Conservation (phyloP, 2,888 invertebrate species). For the Miltochrista miniata region DNA sequence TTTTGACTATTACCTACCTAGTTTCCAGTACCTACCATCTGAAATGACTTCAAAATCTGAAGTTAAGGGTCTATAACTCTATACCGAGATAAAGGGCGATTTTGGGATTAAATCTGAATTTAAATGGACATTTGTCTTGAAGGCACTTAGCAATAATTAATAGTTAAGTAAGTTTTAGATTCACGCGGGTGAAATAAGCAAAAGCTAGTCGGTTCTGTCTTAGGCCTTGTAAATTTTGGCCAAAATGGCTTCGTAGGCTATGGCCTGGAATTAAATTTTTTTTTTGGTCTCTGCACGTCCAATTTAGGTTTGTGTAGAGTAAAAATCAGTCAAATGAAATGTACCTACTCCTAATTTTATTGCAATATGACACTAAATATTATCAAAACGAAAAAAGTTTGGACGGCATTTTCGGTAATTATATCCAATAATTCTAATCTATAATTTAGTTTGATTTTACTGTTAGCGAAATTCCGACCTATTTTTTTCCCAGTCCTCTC, state of each 20-base stretch:
- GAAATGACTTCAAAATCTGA: too few species aligned
- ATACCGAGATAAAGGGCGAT: too few species aligned
- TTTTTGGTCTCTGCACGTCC: slow-evolving; percentile 34
- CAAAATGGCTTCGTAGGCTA: slow-evolving; percentile 9
- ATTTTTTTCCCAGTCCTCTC: too few species aligned
- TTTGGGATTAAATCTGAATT: too few species aligned
- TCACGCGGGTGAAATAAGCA: slow-evolving; percentile 12
- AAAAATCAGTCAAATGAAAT: slow-evolving; percentile 31
- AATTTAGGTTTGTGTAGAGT: slow-evolving; percentile 28
- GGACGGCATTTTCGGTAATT: slow-evolving; percentile 49
- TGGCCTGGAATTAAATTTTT: slow-evolving; percentile 16
- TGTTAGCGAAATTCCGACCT: neutral
- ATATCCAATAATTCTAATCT: slow-evolving; percentile 44
- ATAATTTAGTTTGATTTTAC: slow-evolving; percentile 28
- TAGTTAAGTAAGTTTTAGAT: slow-evolving; percentile 23
- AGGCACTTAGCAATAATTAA: slow-evolving; percentile 32
- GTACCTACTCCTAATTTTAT: slow-evolving; percentile 34
- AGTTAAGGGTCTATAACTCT: too few species aligned
- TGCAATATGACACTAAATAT: slow-evolving; percentile 33
- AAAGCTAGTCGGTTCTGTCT: slow-evolving; percentile 21
- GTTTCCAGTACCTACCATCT: too few species aligned
- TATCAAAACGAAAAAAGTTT: slow-evolving; percentile 38
- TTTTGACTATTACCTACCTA: too few species aligned
- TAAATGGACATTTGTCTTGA: too few species aligned
- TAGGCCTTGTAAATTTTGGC: slow-evolving; percentile 11